Base-by-base conservation (phyloP, 2,797 vertebrate genomes). In the Gymnodraco acuticeps region DNA sequence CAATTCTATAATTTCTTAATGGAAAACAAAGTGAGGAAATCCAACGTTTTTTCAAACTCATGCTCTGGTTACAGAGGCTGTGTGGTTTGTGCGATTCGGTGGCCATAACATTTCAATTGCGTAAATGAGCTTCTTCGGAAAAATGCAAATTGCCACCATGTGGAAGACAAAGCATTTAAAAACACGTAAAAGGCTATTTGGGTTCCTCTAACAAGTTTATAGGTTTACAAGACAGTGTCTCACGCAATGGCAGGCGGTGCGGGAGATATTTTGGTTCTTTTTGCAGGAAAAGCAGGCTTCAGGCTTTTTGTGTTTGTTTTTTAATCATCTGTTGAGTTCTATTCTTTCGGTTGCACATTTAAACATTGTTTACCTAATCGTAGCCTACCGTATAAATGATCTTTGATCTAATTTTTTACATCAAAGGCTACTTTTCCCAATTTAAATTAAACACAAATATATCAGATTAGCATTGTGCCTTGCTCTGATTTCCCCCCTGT, bases 61-160 rank as follows among this genome's bases (percentile, higher is more conserved):
- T 81, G 68, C 84, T 50, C 83, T 84, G 83, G 80, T 83, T 78
- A 78, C 48, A n/a, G 82, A 85, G 86, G 75, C 55, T 10, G 61
- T 92, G 91, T 31, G 93, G 93, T 93, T 93, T 88, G 70, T 92
- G 78, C 78, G 82, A 92, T 91, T 87, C 85, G 86, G 88, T 87
- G 88, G 81, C 89, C 73, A 79, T 93, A 94, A 92, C 92, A 84
- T 90, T 80, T 91, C 59, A 91, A 94, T 91, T 85, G 91, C 86
- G 81, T 89, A 94, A 95, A 94, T 94, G 93, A 92, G 92, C 90
- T 92, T 80, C 90, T 92, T 92, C 54, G 47, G 90, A 92, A 92
- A 94, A 93, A 93, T 90, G 90, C 89, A 92, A 94, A 95, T 94
- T 93, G 93, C 87, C 90, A 90, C 92, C 94, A 94, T 94, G 94